A percentile compares a stretch with the other conserved stretches of the same genome.
Conservation (phyloP, 1,140 invertebrate species). For the Trichonephila clavipes region DNA sequence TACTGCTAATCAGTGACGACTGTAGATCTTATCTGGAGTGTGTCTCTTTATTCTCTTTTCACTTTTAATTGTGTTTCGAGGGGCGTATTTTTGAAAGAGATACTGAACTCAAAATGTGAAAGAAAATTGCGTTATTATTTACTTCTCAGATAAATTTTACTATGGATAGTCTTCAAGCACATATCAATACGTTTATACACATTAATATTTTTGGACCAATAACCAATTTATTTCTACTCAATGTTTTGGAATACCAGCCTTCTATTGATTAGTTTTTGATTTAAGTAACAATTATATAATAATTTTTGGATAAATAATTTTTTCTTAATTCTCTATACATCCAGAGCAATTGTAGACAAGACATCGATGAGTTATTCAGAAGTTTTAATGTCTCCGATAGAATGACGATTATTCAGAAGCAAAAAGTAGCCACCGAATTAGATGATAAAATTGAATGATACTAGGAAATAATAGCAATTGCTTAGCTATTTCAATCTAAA, state of each 20-base stretch:
- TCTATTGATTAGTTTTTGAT: neutral
- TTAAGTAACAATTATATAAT: neutral
- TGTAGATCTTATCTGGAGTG: constrained; percentile 36
- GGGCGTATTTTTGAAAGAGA: constrained; percentile 56
- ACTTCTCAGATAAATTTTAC: neutral
- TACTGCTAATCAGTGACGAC: constrained; percentile 51
- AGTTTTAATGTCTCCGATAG: neutral
- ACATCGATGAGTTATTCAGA: neutral
- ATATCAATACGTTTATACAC: too few relatives aligned
- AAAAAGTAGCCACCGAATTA: neutral
- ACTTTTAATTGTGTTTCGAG: constrained; percentile 54
- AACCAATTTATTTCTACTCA: too few relatives aligned
- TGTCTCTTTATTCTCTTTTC: constrained; percentile 36
- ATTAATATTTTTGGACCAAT: too few relatives aligned
- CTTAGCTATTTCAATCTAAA: neutral
- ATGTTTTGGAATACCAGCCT: too few relatives aligned
- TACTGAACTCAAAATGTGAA: neutral
- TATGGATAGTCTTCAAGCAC: too few relatives aligned
- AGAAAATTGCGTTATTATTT: neutral
- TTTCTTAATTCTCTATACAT: too few relatives aligned
- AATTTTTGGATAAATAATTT: too few relatives aligned
- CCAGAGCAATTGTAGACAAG: neutral
- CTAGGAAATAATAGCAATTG: too few relatives aligned
- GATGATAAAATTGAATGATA: too few relatives aligned
- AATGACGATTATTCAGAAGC: neutral